phyloP scores from a whole-genome alignment of 2,113 vertebrate genomes.

The Gnathonemus echidnorhynchus region DNA sequence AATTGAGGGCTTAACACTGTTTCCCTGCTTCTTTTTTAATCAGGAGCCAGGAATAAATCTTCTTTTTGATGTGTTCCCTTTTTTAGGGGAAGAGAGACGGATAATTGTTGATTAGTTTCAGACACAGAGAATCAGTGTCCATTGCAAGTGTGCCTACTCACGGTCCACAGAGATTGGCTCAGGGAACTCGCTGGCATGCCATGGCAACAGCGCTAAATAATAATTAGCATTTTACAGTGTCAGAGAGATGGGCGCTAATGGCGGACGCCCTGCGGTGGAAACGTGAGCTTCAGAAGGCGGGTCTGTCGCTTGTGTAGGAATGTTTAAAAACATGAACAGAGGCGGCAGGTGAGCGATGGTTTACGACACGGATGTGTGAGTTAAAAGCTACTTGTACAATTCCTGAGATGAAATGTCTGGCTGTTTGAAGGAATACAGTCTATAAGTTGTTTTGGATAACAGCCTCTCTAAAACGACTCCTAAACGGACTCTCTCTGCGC shows the following conservation, averaged over 20 bases:
- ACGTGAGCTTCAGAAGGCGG: not conserved
- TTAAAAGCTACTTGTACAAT: not conserved
- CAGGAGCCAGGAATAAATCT: constrained; percentile 16
- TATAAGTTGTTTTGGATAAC: not conserved
- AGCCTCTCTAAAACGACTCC: not conserved
- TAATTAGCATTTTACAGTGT: not conserved
- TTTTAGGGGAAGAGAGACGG: constrained; percentile 13
- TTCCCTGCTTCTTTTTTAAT: constrained; percentile 12
- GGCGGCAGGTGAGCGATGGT: not conserved
- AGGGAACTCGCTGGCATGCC: not conserved
- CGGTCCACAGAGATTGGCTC: not conserved
- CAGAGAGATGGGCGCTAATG: not conserved
- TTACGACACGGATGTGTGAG: not conserved
- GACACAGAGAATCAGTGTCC: constrained; percentile 1
- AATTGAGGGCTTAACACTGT: constrained; percentile 7
- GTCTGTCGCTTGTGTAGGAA: not conserved
- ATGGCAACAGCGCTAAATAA: not conserved
- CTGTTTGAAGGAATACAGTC: not conserved
- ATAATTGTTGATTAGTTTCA: constrained; percentile 15
- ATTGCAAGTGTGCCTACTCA: not conserved
- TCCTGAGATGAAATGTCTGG: not conserved
- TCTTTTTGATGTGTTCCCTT: constrained; percentile 18
- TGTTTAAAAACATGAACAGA: not conserved
- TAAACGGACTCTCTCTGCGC: not conserved
- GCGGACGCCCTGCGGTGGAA: not conserved